Evolutionary conservation across 2,888 invertebrate genomes (phyloP).

Genomic region (Pachycephus smyrnensis): DNA sequence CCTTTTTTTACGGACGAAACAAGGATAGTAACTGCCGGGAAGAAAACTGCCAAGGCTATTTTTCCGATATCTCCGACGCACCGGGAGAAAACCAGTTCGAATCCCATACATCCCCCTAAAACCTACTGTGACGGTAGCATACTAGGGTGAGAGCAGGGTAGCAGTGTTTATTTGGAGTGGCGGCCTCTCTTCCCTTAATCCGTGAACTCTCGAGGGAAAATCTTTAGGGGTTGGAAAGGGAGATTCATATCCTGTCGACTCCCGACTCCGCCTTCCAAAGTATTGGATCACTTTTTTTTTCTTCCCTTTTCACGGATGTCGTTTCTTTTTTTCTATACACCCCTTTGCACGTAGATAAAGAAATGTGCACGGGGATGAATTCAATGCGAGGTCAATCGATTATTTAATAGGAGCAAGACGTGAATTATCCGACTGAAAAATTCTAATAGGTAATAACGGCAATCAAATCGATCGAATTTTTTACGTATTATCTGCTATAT

Average conservation of each 20-base stretch:
- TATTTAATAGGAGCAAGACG: background rate
- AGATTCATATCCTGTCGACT: conserved; percentile 24
- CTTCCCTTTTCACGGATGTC: background rate
- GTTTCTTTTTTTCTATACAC: background rate
- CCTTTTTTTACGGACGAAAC: background rate
- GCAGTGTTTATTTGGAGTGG: conserved; percentile 65
- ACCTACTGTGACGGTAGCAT: background rate
- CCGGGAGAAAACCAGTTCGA: background rate
- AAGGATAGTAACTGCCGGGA: background rate
- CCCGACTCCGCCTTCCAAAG: background rate
- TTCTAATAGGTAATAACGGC: background rate
- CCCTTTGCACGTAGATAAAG: background rate
- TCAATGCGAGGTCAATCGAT: background rate
- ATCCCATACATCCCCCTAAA: background rate
- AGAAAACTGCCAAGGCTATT: conserved; percentile 3
- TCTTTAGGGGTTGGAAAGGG: conserved; percentile 50
- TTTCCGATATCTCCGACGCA: conserved; percentile 21
- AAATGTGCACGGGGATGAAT: background rate
- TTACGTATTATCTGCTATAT: background rate
- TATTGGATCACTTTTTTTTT: background rate
- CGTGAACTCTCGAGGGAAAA: conserved; percentile 53
- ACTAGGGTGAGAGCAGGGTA: conserved; percentile 29
- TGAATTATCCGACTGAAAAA: background rate
- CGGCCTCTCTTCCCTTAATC: conserved; percentile 61
- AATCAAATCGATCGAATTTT: background rate